Conservation (phyloP, 2,888 invertebrate genomes). For the Hyalella azteca region DNA sequence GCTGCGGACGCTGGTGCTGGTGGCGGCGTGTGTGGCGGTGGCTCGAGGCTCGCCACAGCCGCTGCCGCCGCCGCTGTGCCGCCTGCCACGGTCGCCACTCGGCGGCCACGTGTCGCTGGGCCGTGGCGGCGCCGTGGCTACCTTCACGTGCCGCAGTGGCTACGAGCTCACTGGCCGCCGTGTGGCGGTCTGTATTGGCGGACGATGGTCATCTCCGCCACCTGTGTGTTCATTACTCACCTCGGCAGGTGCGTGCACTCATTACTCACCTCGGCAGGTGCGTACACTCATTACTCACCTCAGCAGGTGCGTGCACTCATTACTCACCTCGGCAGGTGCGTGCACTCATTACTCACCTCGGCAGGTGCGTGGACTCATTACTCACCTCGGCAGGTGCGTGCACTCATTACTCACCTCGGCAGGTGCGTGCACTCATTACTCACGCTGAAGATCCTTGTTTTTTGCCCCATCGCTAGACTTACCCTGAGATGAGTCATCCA, state of each 20-base stretch:
- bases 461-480: no score
- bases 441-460: no score
- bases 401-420: no score
- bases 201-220: conserved; percentile 47
- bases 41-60: background rate
- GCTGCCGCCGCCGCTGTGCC: conserved; percentile 38
- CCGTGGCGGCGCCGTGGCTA: conserved; percentile 44
- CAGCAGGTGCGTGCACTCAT: background rate
- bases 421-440: no score
- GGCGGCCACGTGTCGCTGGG: conserved; percentile 46
- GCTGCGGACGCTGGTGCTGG: conserved; percentile 1
- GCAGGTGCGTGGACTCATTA: background rate
- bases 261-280: background rate
- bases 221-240: conserved; percentile 40
- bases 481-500: no score
- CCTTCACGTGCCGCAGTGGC: conserved; percentile 44
- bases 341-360: background rate
- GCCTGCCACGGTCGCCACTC: conserved; percentile 43
- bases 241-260: background rate
- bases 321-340: background rate
- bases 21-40: background rate
- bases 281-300: background rate
- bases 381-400: background rate
- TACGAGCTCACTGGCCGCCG: conserved; percentile 43
- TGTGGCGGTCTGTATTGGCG: conserved; percentile 49